Percentiles rank a stretch among this genome's conserved stretches.
Conservation (phyloP, 1,140 invertebrate species). For the Caenorhabditis remanei region DNA sequence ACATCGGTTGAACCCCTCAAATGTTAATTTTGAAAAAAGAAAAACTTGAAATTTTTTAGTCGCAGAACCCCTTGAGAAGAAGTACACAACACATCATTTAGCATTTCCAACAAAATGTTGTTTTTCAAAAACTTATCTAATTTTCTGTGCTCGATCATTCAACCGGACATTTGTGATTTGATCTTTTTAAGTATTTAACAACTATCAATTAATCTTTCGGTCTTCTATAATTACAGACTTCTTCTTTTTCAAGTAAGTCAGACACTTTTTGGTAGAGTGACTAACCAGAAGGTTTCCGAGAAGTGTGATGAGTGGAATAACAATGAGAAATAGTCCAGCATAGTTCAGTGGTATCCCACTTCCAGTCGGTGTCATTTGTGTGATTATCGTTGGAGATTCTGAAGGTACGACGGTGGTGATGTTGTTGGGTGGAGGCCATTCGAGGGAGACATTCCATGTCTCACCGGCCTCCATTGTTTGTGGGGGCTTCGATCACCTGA, state of each 20-base stretch:
- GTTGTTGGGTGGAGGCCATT: constrained; percentile 44
- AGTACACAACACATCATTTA: too few relatives aligned
- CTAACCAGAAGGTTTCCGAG: constrained; percentile 90
- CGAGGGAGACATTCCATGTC: constrained; percentile 53
- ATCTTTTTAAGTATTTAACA: too few relatives aligned
- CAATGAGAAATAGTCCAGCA: constrained; percentile 82
- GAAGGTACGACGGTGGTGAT: not conserved
- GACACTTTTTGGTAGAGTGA: not conserved
- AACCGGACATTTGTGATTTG: too few relatives aligned
- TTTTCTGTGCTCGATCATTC: too few relatives aligned
- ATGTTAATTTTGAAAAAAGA: too few relatives aligned
- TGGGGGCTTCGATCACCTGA: not conserved
- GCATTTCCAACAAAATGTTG: too few relatives aligned
- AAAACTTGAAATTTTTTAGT: too few relatives aligned
- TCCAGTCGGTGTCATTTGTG: constrained; percentile 4
- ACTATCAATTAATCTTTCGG: too few relatives aligned
- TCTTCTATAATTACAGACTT: not conserved
- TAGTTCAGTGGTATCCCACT: constrained; percentile 31
- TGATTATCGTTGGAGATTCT: not conserved
- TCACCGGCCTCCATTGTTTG: constrained; percentile 38
- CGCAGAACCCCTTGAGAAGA: too few relatives aligned
- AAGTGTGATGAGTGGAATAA: constrained; percentile 86
- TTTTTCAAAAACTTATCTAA: too few relatives aligned
- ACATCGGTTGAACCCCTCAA: too few relatives aligned
- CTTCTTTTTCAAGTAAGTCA: too few relatives aligned